Percentiles rank a stretch among this genome's conserved stretches.
Conservation (phyloP, 2,888 invertebrate genomes). For the Brenthis ino region DNA sequence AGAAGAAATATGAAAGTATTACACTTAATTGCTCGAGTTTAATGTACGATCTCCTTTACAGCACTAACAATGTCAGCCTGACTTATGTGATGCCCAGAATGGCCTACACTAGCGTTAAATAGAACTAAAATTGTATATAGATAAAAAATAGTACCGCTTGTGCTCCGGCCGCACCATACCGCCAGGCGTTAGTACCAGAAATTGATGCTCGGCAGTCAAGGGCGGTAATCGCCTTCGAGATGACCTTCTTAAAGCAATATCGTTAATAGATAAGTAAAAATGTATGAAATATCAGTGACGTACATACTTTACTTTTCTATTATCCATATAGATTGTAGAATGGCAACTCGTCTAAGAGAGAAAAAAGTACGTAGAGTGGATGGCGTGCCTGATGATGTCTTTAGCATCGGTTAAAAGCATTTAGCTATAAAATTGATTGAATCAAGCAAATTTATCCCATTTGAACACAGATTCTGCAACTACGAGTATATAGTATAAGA, state of each 20-base stretch:
- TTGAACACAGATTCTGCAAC: too few relatives aligned
- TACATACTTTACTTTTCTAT: too few relatives aligned
- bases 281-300: neutral
- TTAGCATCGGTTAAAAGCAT: too few relatives aligned
- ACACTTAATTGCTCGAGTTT: neutral
- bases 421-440: too few relatives aligned
- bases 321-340: too few relatives aligned
- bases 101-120: neutral
- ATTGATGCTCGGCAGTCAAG: neutral
- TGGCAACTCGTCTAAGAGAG: too few relatives aligned
- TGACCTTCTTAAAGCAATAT: neutral
- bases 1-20: neutral
- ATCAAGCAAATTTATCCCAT: too few relatives aligned
- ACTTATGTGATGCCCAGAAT: neutral
- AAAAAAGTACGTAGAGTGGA: too few relatives aligned
- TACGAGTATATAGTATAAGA: too few relatives aligned
- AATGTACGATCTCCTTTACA: neutral
- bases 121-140: too few relatives aligned
- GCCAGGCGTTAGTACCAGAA: neutral
- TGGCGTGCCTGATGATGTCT: too few relatives aligned
- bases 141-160: neutral
- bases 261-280: neutral
- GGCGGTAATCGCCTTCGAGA: neutral
- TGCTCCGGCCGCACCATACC: slow-evolving; percentile 6
- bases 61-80: neutral